Conservation (phyloP, 2,797 vertebrate species). For the Tragelaphus eurycerus region DNA sequence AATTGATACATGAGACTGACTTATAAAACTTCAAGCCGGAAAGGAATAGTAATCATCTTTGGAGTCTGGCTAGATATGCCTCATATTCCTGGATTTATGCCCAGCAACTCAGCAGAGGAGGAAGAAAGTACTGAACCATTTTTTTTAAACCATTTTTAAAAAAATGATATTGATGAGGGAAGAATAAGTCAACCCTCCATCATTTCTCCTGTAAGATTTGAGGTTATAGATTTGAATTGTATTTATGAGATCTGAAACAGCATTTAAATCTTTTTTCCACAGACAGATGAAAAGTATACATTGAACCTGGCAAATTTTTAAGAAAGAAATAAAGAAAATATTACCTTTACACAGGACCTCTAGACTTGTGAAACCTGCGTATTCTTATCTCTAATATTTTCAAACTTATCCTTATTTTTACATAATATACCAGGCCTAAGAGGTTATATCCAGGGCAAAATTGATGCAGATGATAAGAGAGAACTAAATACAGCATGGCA, state of each 20-base stretch:
- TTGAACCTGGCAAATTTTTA: not conserved
- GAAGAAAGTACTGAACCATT: conserved; percentile 11
- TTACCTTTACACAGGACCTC: conserved; percentile 4
- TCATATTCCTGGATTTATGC: conserved; percentile 15
- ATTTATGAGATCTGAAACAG: conserved; percentile 7
- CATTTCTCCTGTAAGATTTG: not conserved
- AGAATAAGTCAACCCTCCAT: not conserved
- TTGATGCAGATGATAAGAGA: not conserved
- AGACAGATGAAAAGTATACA: not conserved
- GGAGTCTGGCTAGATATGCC: not conserved
- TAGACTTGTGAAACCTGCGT: not conserved
- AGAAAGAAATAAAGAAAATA: conserved; percentile 23
- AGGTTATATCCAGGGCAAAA: not conserved
- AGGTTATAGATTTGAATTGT: not conserved
- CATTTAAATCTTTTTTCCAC: not conserved
- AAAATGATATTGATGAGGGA: not conserved
- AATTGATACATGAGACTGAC: not conserved
- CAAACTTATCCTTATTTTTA: conserved; percentile 29
- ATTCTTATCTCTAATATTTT: conserved; percentile 4
- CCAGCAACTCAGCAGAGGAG: not conserved
- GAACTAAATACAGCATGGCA: not conserved
- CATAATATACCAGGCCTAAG: not conserved
- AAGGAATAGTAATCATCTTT: conserved; percentile 39
- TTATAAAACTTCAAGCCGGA: conserved; percentile 28
- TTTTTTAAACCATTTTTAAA: not conserved